Percentiles rank a stretch among this genome's conserved stretches.
phyloP scores from a whole-genome alignment of 2,888 invertebrate genomes.

The Ornithoptera alexandrae region DNA sequence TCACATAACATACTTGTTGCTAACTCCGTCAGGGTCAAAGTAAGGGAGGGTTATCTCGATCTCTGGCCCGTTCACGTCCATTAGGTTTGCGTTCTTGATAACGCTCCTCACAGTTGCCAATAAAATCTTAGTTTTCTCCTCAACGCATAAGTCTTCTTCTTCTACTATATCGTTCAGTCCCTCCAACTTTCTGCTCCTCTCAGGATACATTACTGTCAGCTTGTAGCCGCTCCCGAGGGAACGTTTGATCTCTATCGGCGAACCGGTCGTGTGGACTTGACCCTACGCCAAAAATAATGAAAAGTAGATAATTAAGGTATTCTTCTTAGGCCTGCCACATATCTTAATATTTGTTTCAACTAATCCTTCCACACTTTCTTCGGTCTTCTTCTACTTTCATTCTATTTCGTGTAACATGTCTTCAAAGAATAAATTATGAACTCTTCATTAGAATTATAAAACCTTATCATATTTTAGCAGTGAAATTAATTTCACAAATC shows the following conservation, averaged over 20 bases:
- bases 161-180: slow-evolving; percentile 28
- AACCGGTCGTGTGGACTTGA: slow-evolving; percentile 78
- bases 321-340: no score
- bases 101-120: slow-evolving; percentile 60
- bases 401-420: no score
- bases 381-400: no score
- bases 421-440: no score
- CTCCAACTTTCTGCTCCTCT: slow-evolving; percentile 30
- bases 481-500: no score
- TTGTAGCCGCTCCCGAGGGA: slow-evolving; percentile 79
- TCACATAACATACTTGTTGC: slow-evolving; percentile 70
- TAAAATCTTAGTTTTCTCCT: slow-evolving; percentile 63
- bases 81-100: slow-evolving; percentile 68
- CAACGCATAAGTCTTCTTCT: slow-evolving; percentile 41
- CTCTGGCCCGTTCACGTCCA: slow-evolving; percentile 58
- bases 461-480: no score
- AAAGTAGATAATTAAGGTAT: no score
- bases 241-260: slow-evolving; percentile 78
- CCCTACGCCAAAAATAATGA: slow-evolving; percentile 50
- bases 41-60: slow-evolving; percentile 75
- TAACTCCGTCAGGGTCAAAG: slow-evolving; percentile 68
- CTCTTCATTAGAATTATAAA: no score
- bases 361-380: no score
- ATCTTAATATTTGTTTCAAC: no score
- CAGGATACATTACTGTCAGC: slow-evolving; percentile 66